Conservation (phyloP, 1,140 invertebrate genomes). For the Colletes gigas region DNA sequence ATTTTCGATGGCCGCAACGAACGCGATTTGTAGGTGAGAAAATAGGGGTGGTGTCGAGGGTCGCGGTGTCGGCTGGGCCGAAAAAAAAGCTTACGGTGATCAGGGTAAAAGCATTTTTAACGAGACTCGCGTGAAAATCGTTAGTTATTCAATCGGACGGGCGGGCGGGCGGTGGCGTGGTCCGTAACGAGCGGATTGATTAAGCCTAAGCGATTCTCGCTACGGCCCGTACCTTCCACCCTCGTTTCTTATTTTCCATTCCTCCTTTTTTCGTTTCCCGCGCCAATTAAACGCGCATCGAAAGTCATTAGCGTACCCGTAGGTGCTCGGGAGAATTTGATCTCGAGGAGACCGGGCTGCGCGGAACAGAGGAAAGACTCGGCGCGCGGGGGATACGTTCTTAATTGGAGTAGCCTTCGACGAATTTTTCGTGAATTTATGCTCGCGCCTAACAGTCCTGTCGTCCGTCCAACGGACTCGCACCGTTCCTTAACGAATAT, state of each 20-base stretch:
- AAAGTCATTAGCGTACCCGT: conserved; percentile 59
- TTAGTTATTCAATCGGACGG: conserved; percentile 65
- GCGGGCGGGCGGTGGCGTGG: background rate
- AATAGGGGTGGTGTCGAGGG: background rate
- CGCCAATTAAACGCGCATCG: conserved; percentile 68
- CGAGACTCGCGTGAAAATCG: conserved; percentile 64
- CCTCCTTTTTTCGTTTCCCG: conserved; percentile 53
- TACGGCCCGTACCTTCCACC: conserved; percentile 28
- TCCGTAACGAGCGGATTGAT: conserved; percentile 71
- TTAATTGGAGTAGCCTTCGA: conserved; percentile 57
- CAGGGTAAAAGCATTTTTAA: conserved; percentile 68
- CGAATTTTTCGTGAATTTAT: conserved; percentile 40
- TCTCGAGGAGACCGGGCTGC: conserved; percentile 27
- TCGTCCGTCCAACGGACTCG: too few relatives aligned
- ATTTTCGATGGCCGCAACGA: background rate
- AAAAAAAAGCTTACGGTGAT: conserved; percentile 49
- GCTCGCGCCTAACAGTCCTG: background rate
- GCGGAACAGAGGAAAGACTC: conserved; percentile 34
- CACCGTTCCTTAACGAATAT: background rate
- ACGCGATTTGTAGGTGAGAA: background rate
- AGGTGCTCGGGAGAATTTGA: conserved; percentile 37
- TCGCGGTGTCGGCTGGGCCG: conserved; percentile 14
- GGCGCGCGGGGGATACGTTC: conserved; percentile 21
- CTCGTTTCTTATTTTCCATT: conserved; percentile 54
- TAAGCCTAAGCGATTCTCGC: conserved; percentile 59